phyloP scores from a whole-genome alignment of 2,113 vertebrate genomes.

The Cryptoleucopteryx plumbea region DNA sequence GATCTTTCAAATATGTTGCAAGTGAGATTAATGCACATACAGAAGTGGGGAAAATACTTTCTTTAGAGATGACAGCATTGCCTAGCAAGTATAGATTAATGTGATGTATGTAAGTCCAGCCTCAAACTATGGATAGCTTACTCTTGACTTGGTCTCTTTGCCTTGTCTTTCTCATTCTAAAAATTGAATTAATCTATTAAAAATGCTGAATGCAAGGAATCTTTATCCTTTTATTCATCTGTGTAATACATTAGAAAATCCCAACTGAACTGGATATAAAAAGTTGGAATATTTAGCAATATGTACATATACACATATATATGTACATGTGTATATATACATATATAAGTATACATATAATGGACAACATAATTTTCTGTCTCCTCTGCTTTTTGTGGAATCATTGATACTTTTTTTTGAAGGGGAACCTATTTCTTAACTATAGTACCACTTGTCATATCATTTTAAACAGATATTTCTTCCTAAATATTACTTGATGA shows the following conservation, averaged over 20 bases:
- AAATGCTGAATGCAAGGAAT: not conserved
- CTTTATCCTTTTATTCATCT: not conserved
- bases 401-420: not conserved
- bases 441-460: not conserved
- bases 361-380: not conserved
- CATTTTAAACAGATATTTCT: not conserved
- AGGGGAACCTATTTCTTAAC: not conserved
- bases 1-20: not conserved
- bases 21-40: not conserved
- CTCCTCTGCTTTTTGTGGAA: not conserved
- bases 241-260: not conserved
- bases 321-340: not conserved
- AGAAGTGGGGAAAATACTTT: not conserved
- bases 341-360: fast-evolving
- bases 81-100: not conserved
- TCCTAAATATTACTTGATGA: not conserved
- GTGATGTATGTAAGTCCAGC: not conserved
- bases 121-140: not conserved
- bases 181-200: not conserved
- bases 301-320: not conserved
- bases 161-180: not conserved
- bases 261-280: not conserved
- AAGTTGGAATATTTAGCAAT: not conserved
- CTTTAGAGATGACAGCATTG: not conserved
- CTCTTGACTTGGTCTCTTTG: not conserved